Conservation (phyloP, 2,113 vertebrate genomes). For the Zosterops hypoxanthus region DNA sequence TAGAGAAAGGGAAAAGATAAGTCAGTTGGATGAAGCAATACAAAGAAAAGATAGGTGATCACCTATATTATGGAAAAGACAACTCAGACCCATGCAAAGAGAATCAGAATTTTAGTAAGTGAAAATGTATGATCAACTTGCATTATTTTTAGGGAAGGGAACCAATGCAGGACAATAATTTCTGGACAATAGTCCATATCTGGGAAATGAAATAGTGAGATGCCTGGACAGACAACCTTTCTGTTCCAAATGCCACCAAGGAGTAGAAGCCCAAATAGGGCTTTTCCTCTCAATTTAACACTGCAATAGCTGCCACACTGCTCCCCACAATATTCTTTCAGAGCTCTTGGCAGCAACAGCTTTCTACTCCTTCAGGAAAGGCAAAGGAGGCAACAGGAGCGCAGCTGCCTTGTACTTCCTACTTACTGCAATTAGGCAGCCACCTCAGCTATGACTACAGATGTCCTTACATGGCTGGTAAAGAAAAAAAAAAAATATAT, state of each 20-base stretch:
- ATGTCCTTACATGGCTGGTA: neutral
- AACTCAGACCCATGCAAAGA: rapidly evolving
- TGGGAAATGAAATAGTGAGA: neutral
- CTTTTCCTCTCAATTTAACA: neutral
- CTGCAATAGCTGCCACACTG: neutral
- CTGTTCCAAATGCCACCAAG: neutral
- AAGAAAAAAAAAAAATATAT: neutral
- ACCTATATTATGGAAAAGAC: neutral
- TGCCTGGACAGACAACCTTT: neutral
- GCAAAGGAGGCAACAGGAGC: neutral
- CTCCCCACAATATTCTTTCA: neutral
- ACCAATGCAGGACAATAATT: neutral
- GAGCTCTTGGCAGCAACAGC: neutral
- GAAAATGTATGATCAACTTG: neutral
- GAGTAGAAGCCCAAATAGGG: neutral
- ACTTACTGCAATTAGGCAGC: neutral
- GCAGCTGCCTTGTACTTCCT: neutral
- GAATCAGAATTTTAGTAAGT: neutral
- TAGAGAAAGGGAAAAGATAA: conserved; percentile 54
- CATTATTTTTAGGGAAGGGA: neutral
- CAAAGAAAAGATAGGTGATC: neutral
- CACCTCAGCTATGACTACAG: neutral
- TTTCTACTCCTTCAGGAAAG: neutral
- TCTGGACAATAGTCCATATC: neutral
- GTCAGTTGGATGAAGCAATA: neutral